phyloP scores from a whole-genome alignment of 53 echinoderm and acorn worm species.

The Antedon mediterranea region DNA sequence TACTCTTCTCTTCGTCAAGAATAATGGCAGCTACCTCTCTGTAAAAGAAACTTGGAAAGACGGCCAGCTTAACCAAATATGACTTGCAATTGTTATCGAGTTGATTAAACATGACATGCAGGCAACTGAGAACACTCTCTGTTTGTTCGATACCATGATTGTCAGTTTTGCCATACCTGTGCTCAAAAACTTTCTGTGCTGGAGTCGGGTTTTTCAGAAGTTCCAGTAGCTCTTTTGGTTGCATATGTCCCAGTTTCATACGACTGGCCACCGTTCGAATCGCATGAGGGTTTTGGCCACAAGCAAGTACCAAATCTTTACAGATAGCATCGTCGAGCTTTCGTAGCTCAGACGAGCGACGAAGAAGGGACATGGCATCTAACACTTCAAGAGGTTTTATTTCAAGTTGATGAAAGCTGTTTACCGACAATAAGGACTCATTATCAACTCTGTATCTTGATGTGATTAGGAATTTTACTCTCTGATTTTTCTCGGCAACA shows the following conservation, averaged over 20 bases:
- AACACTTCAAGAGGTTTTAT: conserved; percentile 43
- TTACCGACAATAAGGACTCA: not conserved
- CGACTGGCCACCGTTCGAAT: conserved; percentile 72
- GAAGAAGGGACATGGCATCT: conserved; percentile 54
- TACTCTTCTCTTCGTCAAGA: conserved; percentile 19
- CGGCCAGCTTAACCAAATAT: conserved; percentile 33
- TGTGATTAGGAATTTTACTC: conserved; percentile 64
- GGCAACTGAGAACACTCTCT: conserved; percentile 19
- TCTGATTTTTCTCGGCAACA: conserved; percentile 17
- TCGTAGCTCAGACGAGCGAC: conserved; percentile 22
- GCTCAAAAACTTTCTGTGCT: conserved; percentile 25
- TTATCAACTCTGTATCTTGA: conserved; percentile 46
- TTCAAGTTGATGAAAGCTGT: conserved; percentile 43
- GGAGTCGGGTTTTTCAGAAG: conserved; percentile 26
- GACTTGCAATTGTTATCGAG: conserved; percentile 27
- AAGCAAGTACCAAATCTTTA: conserved; percentile 33
- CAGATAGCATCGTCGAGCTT: conserved; percentile 29
- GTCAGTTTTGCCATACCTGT: conserved; percentile 14
- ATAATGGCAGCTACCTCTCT: conserved; percentile 12
- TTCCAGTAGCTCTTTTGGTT: conserved; percentile 33
- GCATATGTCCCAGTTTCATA: conserved; percentile 25
- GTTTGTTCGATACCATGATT: conserved; percentile 20
- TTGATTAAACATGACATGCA: conserved; percentile 25
- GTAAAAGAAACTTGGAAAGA: conserved; percentile 48
- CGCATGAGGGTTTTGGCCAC: conserved; percentile 73